Conservation (phyloP, 2,888 invertebrate species). For the Troilus luridus region DNA sequence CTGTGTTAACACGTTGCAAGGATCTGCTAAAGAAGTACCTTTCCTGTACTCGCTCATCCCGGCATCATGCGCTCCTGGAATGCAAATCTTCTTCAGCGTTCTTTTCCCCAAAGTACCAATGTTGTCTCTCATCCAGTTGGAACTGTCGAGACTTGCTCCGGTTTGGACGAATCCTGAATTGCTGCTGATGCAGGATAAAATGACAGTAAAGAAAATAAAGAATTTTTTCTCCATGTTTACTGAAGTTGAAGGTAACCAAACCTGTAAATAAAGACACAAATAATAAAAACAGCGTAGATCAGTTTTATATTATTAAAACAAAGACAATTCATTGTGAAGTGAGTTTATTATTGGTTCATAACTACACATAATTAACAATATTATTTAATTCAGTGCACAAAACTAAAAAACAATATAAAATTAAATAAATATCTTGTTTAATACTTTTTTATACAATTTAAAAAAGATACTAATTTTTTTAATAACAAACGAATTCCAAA, state of each 20-base stretch:
- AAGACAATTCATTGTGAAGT: too few relatives aligned
- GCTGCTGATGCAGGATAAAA: neutral
- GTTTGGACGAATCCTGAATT: neutral
- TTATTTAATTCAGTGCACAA: too few relatives aligned
- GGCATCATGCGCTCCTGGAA: neutral
- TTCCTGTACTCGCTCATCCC: neutral
- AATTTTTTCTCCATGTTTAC: neutral
- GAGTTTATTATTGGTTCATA: too few relatives aligned
- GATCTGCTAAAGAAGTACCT: neutral
- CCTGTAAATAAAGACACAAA: neutral
- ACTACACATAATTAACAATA: too few relatives aligned
- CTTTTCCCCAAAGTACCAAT: neutral
- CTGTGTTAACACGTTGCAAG: neutral
- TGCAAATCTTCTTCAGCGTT: neutral
- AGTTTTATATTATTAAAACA: too few relatives aligned
- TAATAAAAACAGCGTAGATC: too few relatives aligned
- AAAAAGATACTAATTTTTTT: too few relatives aligned
- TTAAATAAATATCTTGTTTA: too few relatives aligned
- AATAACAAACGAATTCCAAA: too few relatives aligned
- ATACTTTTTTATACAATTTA: too few relatives aligned
- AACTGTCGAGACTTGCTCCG: neutral
- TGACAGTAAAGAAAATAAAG: neutral
- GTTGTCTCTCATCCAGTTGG: constrained; percentile 3
- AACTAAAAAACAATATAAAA: too few relatives aligned
- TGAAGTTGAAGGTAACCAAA: neutral